Base-by-base conservation (phyloP, 1,140 invertebrate genomes). In the Saccostrea cuccullata region DNA sequence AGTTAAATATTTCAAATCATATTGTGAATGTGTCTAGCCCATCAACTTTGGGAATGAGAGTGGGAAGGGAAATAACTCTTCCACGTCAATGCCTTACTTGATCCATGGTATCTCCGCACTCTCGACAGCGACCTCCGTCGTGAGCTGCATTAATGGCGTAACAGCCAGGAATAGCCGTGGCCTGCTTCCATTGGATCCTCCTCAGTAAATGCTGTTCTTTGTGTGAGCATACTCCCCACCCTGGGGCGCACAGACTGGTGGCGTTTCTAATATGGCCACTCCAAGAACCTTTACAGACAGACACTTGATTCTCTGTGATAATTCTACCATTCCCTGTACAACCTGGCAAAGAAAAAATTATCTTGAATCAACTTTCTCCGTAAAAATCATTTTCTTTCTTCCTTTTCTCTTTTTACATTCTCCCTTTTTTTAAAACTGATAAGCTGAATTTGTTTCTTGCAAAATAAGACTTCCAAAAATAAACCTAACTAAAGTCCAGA, bases 61-160 rank as follows among this genome's bases (percentile, higher is more conserved):
- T 60, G 58, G 13, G 3, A 60, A n/a, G 58, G 58, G 58, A 64
- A 0, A 64, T 20, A 64, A 64, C 58, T 47, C 47, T 64, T 64
- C 58, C 17, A 2, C 64, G 17, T 64, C 15, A 30, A 60, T 30
- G 26, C 87, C 90, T 85, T 83, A 93, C 93, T 89, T 92, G 90
- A 73, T 91, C 91, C 55, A 93, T 82, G 58, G 91, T 87, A 77
- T 91, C 87, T 23, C 89, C 36, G 87, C 94, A 94, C 83, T 93
- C 92, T 36, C 90, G 87, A 89, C 94, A 94, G 20, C 91, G 89
- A 3, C 93, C 93, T 8, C 93, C 93, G 90, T 94, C 94, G 60
- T 94, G 93, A 1, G 94, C 94, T 3, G 94, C 94, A 88, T 94
- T 95, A 82, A 92, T 92, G 20, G 93, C 93, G 86, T 91, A 94